Percentiles rank a stretch among this genome's conserved stretches.
Conservation (phyloP, 2,797 vertebrate genomes). For the Danio jaintianensis region DNA sequence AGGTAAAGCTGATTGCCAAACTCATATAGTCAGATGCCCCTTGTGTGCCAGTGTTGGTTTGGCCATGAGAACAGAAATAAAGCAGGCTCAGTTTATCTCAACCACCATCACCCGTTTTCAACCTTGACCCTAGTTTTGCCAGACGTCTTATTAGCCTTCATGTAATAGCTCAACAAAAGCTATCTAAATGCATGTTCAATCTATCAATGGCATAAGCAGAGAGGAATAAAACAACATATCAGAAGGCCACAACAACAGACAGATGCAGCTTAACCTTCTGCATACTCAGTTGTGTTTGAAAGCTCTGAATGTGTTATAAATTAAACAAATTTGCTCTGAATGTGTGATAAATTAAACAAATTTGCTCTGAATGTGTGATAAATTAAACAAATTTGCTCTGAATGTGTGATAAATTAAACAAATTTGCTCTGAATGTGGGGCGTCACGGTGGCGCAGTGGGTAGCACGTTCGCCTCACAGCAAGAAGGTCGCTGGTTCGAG, state of each 20-base stretch:
- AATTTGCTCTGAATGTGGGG: too few relatives aligned
- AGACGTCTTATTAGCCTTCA: not conserved
- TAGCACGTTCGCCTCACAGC: too few relatives aligned
- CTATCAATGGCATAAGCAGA: not conserved
- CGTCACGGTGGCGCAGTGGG: too few relatives aligned
- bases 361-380: too few relatives aligned
- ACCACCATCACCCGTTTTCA: not conserved
- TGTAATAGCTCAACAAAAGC: conserved; percentile 1
- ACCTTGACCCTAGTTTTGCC: not conserved
- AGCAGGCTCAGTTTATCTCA: not conserved
- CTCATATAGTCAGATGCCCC: not conserved
- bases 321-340: not conserved
- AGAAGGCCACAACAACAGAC: conserved; percentile 27
- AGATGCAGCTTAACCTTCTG: conserved; percentile 6
- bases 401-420: too few relatives aligned
- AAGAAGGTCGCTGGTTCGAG: too few relatives aligned
- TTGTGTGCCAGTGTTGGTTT: not conserved
- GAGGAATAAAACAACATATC: not conserved
- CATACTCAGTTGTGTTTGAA: conserved; percentile 4
- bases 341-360: not conserved
- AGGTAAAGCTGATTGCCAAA: not conserved
- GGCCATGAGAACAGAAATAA: not conserved
- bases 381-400: too few relatives aligned
- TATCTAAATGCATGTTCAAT: conserved; percentile 9
- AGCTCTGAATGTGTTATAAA: not conserved